Base-by-base conservation (phyloP, 2,113 vertebrate genomes). In the Castor canadensis region DNA sequence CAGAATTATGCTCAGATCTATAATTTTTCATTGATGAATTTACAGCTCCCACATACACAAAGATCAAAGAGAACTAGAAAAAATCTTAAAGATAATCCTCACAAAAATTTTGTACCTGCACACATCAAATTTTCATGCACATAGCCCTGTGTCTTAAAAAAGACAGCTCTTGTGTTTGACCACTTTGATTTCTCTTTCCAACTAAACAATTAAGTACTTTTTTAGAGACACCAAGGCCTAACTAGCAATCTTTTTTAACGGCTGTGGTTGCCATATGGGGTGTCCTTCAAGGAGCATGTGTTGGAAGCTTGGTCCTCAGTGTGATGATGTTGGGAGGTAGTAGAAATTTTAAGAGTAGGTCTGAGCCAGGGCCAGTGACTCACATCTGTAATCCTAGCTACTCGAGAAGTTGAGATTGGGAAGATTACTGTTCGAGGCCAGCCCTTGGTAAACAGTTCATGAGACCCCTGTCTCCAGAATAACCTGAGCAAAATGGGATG, bases 1-100 rank as follows among this genome's bases (percentile, higher is more conserved):
- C 30, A 71, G 75, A 93, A 91, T 87, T 73, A 73, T 66, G 58
- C 38, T 62, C 62, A 89, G 56, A 88, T 40, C 49, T 92, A 30
- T 79, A 35, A 69, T 80, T 91, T 90, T 92, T 94, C 69, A 73
- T 0, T 24, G 56, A 83, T 75, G 35, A 85, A 87, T 93, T 80
- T 80, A 79, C 22, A 58, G 30, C 32, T 20, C n/a, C 94, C 32
- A 84, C 5, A 67, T 45, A 67, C 24, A 83, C 12, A 81, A 72
- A 94, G 16, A 60, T 24, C 58, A 60, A 32, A 47, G 87, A 85
- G 72, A 82, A 80, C 71, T 2, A 88, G 58, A n/a, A 54, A 22
- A 62, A 87, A n/a, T 91, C 49, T 66, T 76, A 56, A 92, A 58
- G 66, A 20, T 3, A 43, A 76, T 28, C 17, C 24, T n/a, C 22